Evolutionary conservation across 2,888 invertebrate genomes (phyloP).

Genomic region (Athrips mouffetella): DNA sequence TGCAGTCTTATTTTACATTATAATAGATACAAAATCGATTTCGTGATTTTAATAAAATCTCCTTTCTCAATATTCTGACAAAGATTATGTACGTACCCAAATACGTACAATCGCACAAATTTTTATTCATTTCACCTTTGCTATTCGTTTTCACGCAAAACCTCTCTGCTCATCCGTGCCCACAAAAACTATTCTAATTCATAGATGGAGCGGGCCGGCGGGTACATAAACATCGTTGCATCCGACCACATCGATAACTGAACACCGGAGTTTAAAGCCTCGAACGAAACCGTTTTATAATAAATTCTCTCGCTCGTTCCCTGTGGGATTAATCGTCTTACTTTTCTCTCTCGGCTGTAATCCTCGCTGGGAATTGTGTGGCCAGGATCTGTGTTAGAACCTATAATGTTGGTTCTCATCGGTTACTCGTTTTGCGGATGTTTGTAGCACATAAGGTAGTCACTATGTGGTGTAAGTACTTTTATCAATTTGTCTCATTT

Average conservation of each 20-base stretch:
- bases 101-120: too few species aligned
- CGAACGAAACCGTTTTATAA: slow-evolving; percentile 68
- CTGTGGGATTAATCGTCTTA: slow-evolving; percentile 75
- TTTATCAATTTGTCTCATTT: too few species aligned
- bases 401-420: slow-evolving; percentile 38
- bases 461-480: not conserved
- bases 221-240: slow-evolving; percentile 31
- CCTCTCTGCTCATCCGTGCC: slow-evolving; percentile 5
- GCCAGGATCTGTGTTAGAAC: slow-evolving; percentile 51
- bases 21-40: too few species aligned
- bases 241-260: slow-evolving; percentile 42
- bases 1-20: too few species aligned
- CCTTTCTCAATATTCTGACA: not conserved
- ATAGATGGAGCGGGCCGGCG: slow-evolving; percentile 11
- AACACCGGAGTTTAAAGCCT: slow-evolving; percentile 50
- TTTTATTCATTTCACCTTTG: not conserved
- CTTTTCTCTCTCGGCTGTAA: slow-evolving; percentile 70
- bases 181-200: slow-evolving; percentile 12
- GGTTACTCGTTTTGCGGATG: not conserved
- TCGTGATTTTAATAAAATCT: too few species aligned
- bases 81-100: too few species aligned
- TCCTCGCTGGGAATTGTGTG: slow-evolving; percentile 71
- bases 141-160: slow-evolving; percentile 2
- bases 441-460: not conserved
- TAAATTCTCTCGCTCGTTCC: slow-evolving; percentile 66